A percentile compares a stretch with the other conserved stretches of the same genome.
These are phyloP conservation scores for Parapristionchus giblindavisi DNA, from an alignment of 2,888 invertebrate genomes.

Conservation along the genomic window DNA sequence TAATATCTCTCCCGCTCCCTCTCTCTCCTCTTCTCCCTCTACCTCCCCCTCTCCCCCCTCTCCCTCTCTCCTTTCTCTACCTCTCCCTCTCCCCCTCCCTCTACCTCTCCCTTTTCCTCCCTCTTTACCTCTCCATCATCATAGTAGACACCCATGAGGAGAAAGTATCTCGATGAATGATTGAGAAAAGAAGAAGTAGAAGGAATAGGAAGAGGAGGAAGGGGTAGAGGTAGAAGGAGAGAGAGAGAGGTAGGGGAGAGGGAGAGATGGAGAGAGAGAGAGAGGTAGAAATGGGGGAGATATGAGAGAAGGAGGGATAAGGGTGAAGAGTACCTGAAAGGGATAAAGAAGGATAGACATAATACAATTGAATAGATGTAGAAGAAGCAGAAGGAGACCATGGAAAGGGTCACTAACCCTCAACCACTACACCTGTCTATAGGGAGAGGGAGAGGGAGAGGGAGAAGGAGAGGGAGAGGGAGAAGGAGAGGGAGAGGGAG, in stretches of 20 bases:
- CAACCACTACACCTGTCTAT: too few species aligned
- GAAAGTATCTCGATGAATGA: conserved; percentile 4
- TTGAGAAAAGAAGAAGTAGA: neutral
- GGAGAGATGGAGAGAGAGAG: too few species aligned
- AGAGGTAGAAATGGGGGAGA: too few species aligned
- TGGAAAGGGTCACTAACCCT: too few species aligned
- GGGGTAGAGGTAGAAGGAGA: neutral
- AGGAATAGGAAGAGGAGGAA: neutral
- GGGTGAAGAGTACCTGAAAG: neutral
- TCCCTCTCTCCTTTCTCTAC: too few species aligned
- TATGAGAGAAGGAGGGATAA: neutral
- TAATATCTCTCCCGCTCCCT: too few species aligned
- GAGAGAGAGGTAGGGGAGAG: neutral
- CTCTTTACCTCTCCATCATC: too few species aligned
- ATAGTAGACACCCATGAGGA: too few species aligned
- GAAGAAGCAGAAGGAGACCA: neutral
- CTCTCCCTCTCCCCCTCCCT: too few species aligned
- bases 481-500: neutral
- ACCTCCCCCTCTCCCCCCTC: too few species aligned
- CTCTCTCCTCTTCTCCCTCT: too few species aligned
- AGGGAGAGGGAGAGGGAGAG: neutral
- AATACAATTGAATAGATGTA: neutral
- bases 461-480: conserved; percentile 11
- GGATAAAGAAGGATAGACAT: neutral
- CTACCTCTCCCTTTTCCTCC: too few species aligned